A percentile compares a stretch with the other conserved stretches of the same genome.
phyloP scores from a whole-genome alignment of 2,113 vertebrate genomes.

The Serilophus lunatus region DNA sequence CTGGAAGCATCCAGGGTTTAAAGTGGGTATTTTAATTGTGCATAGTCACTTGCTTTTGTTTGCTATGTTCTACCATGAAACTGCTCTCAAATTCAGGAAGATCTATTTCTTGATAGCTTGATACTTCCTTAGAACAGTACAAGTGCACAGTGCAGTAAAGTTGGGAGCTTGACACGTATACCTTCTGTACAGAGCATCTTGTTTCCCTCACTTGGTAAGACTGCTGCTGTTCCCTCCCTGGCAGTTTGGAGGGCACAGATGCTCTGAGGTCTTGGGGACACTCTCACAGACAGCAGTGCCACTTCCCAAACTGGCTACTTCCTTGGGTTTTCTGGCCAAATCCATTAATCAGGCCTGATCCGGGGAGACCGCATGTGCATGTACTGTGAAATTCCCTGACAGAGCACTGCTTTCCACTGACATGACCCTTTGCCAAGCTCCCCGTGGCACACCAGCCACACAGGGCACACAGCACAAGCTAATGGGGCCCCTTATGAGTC shows the following conservation, averaged over 20 bases:
- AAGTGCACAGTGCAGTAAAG: neutral
- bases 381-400: neutral
- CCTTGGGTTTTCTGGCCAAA: neutral
- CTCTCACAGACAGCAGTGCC: neutral
- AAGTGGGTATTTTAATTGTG: neutral
- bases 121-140: neutral
- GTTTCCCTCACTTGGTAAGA: neutral
- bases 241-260: neutral
- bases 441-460: neutral
- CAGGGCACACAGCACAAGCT: neutral
- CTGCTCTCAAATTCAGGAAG: neutral
- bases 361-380: neutral
- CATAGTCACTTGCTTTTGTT: neutral
- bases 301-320: constrained; percentile 5
- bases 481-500: neutral
- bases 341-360: neutral
- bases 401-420: neutral
- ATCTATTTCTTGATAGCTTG: neutral
- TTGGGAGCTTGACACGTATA: neutral
- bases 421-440: neutral
- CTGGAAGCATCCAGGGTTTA: neutral
- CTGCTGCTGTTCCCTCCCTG: neutral
- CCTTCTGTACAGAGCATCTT: neutral
- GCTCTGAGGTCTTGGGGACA: neutral
- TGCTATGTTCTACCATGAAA: neutral